These are phyloP conservation scores for Lagorchestes hirsutus DNA, from an alignment of 2,797 vertebrate species.

Conservation along the genomic window DNA sequence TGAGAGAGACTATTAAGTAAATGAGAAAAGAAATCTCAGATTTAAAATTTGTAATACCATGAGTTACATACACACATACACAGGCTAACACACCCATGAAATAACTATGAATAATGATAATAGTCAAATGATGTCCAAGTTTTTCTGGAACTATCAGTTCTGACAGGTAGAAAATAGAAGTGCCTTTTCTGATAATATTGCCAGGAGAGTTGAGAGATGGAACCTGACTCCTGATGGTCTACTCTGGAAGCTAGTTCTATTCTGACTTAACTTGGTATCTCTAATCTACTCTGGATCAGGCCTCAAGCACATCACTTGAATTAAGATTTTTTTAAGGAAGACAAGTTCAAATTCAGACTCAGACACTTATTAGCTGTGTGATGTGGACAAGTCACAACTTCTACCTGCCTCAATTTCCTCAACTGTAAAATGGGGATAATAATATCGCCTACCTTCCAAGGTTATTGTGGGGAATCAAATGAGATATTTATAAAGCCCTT, in stretches of 20 bases:
- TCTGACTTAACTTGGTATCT: not conserved
- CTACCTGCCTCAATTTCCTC: not conserved
- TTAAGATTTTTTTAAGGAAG: slow-evolving; percentile 16
- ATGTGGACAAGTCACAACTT: not conserved
- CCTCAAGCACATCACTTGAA: not conserved
- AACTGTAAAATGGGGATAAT: not conserved
- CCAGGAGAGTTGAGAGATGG: not conserved
- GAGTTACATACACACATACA: slow-evolving; percentile 25
- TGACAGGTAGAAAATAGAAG: slow-evolving; percentile 25
- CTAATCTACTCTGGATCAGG: not conserved
- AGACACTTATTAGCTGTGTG: not conserved
- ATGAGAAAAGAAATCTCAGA: slow-evolving; percentile 40
- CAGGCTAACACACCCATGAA: slow-evolving; percentile 21
- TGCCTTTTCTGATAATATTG: not conserved
- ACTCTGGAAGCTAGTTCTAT: not conserved
- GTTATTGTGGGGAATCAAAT: not conserved
- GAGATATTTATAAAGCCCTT: not conserved
- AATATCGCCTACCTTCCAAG: not conserved
- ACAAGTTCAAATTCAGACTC: not conserved
- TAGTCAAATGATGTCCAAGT: not conserved
- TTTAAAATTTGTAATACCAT: slow-evolving; percentile 25
- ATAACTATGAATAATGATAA: not conserved
- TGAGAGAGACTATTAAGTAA: not conserved
- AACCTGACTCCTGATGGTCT: not conserved
- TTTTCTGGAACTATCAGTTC: not conserved